Conservation (phyloP, 1,140 invertebrate species). For the Xylocopa sonorina region DNA sequence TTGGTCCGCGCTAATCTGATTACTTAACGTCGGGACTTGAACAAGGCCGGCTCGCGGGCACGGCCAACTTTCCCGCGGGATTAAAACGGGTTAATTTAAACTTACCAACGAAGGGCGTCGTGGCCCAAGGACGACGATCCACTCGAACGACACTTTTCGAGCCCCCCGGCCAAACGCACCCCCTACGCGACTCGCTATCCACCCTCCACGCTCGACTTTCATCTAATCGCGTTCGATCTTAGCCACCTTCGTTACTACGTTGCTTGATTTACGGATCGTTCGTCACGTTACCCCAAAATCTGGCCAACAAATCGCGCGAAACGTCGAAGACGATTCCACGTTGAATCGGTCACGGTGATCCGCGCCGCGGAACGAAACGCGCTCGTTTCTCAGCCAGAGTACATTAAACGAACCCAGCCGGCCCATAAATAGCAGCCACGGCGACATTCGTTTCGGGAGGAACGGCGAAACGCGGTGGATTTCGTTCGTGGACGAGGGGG, state of each 20-base stretch:
- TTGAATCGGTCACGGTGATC: neutral
- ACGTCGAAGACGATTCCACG: neutral
- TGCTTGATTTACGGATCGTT: no score
- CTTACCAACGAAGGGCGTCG: neutral
- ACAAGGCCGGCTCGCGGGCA: slow-evolving; percentile 22
- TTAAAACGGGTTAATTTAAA: neutral
- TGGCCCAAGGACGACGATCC: slow-evolving; percentile 46
- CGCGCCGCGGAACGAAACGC: neutral
- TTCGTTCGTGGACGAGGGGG: neutral
- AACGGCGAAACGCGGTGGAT: slow-evolving; percentile 26
- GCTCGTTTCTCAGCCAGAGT: neutral
- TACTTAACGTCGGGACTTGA: slow-evolving; percentile 41
- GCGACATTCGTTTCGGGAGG: slow-evolving; percentile 28
- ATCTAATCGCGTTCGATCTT: no score
- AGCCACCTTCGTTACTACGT: no score
- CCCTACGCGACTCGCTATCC: no score
- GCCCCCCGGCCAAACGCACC: no score
- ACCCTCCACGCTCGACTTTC: no score
- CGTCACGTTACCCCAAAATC: neutral
- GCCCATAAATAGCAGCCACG: slow-evolving; percentile 29
- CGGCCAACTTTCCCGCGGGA: neutral
- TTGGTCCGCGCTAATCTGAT: slow-evolving; percentile 64
- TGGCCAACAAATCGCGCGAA: neutral
- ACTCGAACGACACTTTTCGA: neutral
- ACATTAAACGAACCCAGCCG: slow-evolving; percentile 17